Evolutionary conservation across 2,888 invertebrate species (phyloP).

Genomic region (Pollenia amentaria): DNA sequence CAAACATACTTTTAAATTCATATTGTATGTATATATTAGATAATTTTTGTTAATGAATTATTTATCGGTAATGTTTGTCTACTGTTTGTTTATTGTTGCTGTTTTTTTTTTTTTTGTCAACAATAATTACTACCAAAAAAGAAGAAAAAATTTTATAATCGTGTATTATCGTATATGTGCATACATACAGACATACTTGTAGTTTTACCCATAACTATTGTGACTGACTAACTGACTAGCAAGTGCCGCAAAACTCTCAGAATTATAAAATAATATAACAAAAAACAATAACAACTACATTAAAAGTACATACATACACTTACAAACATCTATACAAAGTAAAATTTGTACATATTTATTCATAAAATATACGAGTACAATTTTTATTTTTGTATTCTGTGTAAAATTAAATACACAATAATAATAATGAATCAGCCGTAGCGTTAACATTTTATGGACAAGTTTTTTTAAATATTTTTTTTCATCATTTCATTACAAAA

Average conservation of each 20-base stretch:
- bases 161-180: slow-evolving; percentile 21
- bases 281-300: slow-evolving; percentile 23
- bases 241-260: slow-evolving; percentile 39
- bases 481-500: not conserved
- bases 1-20: not conserved
- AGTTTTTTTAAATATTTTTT: slow-evolving; percentile 42
- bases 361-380: slow-evolving; percentile 52
- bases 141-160: slow-evolving; percentile 22
- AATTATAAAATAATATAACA: slow-evolving; percentile 23
- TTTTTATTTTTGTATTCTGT: slow-evolving; percentile 52
- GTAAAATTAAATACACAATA: slow-evolving; percentile 52
- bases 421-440: slow-evolving; percentile 68
- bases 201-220: slow-evolving; percentile 55
- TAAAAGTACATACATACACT: slow-evolving; percentile 32
- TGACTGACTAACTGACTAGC: slow-evolving; percentile 11
- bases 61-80: slow-evolving; percentile 1
- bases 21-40: not conserved
- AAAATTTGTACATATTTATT: slow-evolving; percentile 30
- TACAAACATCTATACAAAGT: slow-evolving; percentile 14
- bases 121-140: slow-evolving; percentile 46
- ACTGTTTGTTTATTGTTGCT: not conserved
- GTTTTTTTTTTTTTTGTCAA: slow-evolving; percentile 37
- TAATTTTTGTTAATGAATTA: slow-evolving; percentile 17
- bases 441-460: slow-evolving; percentile 48
- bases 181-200: slow-evolving; percentile 10